These are phyloP conservation scores for Pandion haliaetus DNA, from an alignment of 2,113 vertebrate species.

Conservation along the genomic window DNA sequence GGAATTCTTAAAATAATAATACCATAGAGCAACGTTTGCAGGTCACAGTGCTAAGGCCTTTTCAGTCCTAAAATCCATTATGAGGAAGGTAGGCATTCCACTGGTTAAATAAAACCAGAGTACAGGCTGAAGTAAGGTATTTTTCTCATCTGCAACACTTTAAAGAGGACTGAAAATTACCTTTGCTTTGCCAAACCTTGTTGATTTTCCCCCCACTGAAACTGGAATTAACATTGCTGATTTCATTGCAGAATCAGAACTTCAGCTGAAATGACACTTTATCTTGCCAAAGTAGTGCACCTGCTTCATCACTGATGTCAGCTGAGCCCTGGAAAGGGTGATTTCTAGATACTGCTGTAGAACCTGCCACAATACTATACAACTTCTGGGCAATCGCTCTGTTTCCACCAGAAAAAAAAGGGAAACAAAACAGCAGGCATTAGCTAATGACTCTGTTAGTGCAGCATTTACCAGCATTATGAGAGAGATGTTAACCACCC, in stretches of 20 bases:
- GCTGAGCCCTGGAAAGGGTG: not conserved
- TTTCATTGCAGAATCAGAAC: slow-evolving; percentile 37
- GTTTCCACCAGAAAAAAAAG: not conserved
- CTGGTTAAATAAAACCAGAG: not conserved
- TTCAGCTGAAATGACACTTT: slow-evolving; percentile 39
- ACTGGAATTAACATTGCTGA: slow-evolving; percentile 22
- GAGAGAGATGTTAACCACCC: not conserved
- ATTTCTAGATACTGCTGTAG: not conserved
- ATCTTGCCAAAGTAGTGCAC: not conserved
- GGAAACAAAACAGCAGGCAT: not conserved
- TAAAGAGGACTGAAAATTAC: slow-evolving; percentile 1
- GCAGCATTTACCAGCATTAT: not conserved
- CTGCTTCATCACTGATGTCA: not conserved
- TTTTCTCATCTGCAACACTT: slow-evolving; percentile 11
- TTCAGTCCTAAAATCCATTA: not conserved
- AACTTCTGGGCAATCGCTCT: not conserved
- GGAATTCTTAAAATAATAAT: not conserved
- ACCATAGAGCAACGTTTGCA: not conserved
- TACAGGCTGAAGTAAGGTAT: not conserved
- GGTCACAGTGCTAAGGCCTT: not conserved
- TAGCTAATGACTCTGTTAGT: not conserved
- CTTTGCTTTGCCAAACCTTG: slow-evolving; percentile 40
- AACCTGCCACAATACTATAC: not conserved
- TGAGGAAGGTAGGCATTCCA: not conserved
- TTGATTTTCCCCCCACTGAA: not conserved